Base-by-base conservation (phyloP, 1,140 invertebrate genomes). In the Ruditapes philippinarum region DNA sequence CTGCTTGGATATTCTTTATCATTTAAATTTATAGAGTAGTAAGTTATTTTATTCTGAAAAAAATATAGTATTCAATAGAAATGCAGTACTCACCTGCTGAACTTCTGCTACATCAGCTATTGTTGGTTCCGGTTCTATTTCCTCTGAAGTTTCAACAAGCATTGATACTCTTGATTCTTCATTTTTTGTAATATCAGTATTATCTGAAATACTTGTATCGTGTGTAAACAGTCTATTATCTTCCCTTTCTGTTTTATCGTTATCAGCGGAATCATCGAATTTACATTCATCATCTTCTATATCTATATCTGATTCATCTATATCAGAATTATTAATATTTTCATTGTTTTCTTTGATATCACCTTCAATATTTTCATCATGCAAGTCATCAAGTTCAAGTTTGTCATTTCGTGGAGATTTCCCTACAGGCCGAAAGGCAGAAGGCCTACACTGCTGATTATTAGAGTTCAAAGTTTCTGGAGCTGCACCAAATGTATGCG, bases 251-350 rank as follows among this genome's bases (percentile, higher is more conserved):
- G 22, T 28, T 65, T 82, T 60, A 22, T 68, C 28, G 45, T 49
- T 82, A 38, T 79, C 76, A 54, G 19, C 22, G n/a, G 57, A 40
- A 11, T 68, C 40, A 19, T 49, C 49, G 33, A 31, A 82, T 33
- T 14, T 4, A 36, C 74, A 78, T 28, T 78, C 87, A 49, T 88
- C 76, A 40, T 87, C 74, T 33, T 89, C 87, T 54, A 84, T 78
- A 19, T 83, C 88, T 40, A 73, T 38, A n/a, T 89, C 88, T 17
- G 45, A 38, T 31, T 79, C 80, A 5, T 89, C 88, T 68, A 40
- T 28, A 17, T 88, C 73, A 54, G 11, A 45, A 65, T 76, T 82
- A 62, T 82, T 81, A 0, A 17, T 57, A 36, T 54, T 74, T 38
- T 82, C 87, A 73, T 12, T 38, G 40, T 88, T 45, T 42, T 62